Base-by-base conservation (phyloP, 2,113 vertebrate species). In the Actinemys pallida region DNA sequence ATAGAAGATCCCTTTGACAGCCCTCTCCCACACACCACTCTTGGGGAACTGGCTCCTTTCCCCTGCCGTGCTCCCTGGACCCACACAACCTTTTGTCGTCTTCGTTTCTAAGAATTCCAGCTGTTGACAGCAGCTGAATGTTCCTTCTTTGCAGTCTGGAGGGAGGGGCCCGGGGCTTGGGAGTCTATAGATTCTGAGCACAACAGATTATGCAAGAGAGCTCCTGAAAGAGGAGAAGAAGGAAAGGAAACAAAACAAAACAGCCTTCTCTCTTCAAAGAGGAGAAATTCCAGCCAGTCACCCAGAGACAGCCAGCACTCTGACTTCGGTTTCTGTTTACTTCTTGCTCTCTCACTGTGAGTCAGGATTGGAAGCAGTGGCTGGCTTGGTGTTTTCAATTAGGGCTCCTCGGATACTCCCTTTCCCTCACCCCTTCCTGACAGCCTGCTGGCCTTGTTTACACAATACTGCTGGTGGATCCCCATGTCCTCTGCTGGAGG, bases 91-190 rank as follows among this genome's bases (percentile, higher is more conserved):
- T 97, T 97, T 91, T 96, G 96, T 97, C 86, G 93, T 79, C 81
- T 83, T 12, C 31, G 8, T 84, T 98, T 98, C 97, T 96, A 94
- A 96, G 97, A 98, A 97, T 84, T 81, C 4, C 96, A 88, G 97
- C 96, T 97, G 97, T 54, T 97, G 97, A 94, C 92, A 93, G 87
- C 8, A 20, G 39, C 94, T 39, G 84, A 47, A 94, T 11, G 96
- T 94, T 98, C 96, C 95, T 96, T 96, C 96, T 92, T 92, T 65
- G 50, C 11, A 31, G 5, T 84, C 93, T 4, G 10, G 85, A 47
- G 94, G 83, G 95, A 90, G 92, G 93, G 95, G 65, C 50, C 62
- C 19, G 81, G 1, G 78, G 95, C 95, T 95, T 82, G 94, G 84
- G 76, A 56, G 25, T 8, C 89, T 14, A 1, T 2, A 59, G 52